Conservation (phyloP, 2,797 vertebrate genomes). For the Chloroceryle inda region DNA sequence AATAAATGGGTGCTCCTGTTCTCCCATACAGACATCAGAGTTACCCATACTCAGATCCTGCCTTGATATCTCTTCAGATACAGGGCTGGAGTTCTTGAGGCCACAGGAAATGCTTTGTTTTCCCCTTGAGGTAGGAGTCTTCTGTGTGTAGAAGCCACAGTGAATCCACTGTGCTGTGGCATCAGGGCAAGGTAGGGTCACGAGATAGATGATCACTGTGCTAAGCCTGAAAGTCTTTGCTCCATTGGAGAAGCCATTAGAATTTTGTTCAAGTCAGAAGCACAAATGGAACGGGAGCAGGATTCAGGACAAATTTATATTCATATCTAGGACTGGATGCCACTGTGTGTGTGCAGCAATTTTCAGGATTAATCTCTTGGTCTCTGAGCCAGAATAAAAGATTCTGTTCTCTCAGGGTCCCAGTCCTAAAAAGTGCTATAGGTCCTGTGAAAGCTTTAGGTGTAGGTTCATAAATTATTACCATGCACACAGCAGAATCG, state of each 20-base stretch:
- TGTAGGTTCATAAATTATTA: not conserved
- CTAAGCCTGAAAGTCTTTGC: not conserved
- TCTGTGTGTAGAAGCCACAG: not conserved
- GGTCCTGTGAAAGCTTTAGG: not conserved
- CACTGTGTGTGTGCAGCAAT: fast-evolving
- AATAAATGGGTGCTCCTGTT: not conserved
- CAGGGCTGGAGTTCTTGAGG: not conserved
- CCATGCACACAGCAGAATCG: not conserved
- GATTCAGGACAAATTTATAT: not conserved
- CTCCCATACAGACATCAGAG: not conserved
- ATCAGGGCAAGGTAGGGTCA: not conserved
- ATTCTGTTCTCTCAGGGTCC: not conserved
- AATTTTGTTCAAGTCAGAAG: not conserved
- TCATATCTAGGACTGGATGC: not conserved
- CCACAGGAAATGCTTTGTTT: not conserved
- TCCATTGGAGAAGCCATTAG: not conserved
- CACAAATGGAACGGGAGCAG: not conserved
- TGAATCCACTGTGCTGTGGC: not conserved
- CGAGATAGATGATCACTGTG: not conserved
- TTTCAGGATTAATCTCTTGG: not conserved
- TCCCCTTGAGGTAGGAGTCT: not conserved
- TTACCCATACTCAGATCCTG: not conserved
- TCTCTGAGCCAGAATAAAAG: not conserved
- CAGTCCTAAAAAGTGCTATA: not conserved
- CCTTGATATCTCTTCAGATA: not conserved